Evolutionary conservation across 1,140 invertebrate species (phyloP).

Genomic region (Bombus polaris): DNA sequence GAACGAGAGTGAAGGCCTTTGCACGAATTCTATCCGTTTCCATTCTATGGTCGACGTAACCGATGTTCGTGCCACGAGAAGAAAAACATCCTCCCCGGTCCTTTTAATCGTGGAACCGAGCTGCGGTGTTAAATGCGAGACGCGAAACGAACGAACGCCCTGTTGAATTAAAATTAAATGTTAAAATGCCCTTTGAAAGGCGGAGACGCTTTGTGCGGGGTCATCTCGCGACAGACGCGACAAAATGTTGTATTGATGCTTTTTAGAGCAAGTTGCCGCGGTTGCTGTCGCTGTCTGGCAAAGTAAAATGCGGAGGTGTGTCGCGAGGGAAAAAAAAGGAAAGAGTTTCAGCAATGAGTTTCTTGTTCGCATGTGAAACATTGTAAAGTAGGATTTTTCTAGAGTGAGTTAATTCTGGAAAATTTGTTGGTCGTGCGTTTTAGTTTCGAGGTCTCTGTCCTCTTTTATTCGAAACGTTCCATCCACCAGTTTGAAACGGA

Average conservation of each 20-base stretch:
- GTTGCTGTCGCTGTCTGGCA: not conserved
- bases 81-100: not conserved
- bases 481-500: too few species aligned
- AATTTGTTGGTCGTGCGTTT: too few species aligned
- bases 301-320: not conserved
- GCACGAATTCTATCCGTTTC: conserved; percentile 7
- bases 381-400: not conserved
- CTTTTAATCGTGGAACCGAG: not conserved
- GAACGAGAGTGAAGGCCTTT: not conserved
- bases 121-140: not conserved
- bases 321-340: not conserved
- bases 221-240: not conserved
- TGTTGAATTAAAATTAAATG: conserved; percentile 28
- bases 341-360: not conserved
- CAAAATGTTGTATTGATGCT: not conserved
- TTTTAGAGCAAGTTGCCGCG: not conserved
- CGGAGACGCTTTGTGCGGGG: not conserved
- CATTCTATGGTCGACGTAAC: not conserved
- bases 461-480: too few species aligned
- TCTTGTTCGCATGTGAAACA: not conserved
- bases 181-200: not conserved
- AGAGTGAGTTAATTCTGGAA: not conserved
- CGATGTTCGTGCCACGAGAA: not conserved
- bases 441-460: too few species aligned
- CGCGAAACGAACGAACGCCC: not conserved